Base-by-base conservation (phyloP, 2,888 invertebrate genomes). In the Empis livida region DNA sequence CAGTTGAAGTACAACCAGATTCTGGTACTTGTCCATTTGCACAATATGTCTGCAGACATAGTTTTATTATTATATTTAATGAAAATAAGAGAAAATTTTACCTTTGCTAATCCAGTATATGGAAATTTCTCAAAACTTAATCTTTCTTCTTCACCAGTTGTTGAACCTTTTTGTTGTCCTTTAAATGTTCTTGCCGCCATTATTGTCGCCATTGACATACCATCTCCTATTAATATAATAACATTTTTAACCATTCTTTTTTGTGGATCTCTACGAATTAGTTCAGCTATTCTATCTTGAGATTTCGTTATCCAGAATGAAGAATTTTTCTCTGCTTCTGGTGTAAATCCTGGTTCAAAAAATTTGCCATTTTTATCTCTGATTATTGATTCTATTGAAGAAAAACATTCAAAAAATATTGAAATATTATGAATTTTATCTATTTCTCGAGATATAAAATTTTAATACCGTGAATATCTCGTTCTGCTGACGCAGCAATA, bases 1-100 rank as follows among this genome's bases (percentile, higher is more conserved):
- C 79, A 0, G 83, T 83, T 2, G 80, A 79, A 0, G 80, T 77
- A 53, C 81, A 82, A 0, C 85, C 85, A 0, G 84, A 85, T 60
- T 86, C 86, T 0, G 86, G 73, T 0, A 83, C 82, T 70, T 84
- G 79, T 1, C 71, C 72, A 58, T 81, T 77, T 23, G 78, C 67
- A 63, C 76, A 77, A 61, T 77, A 77, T 0, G 77, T 77, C 76
- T 77, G n/a, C 2, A 13, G 9, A 27, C 2, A 27, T 27, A 27
- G 23, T 8, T 27, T 27, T 6, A 30, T 10, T 5, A 15, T 20
- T 27, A 27, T 6, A 27, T 8, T 8, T 27, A 4, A 27, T 27
- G 8, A 38, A 20, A 5, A 20, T 5, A 5, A 20, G 5, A 20
- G 20, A n/a, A 35, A 43, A 54, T 20, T 54, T 16, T 52, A 80